A percentile compares a stretch with the other conserved stretches of the same genome.
These are phyloP conservation scores for Diadromus collaris DNA, from an alignment of 2,888 invertebrate genomes.

Conservation along the genomic window DNA sequence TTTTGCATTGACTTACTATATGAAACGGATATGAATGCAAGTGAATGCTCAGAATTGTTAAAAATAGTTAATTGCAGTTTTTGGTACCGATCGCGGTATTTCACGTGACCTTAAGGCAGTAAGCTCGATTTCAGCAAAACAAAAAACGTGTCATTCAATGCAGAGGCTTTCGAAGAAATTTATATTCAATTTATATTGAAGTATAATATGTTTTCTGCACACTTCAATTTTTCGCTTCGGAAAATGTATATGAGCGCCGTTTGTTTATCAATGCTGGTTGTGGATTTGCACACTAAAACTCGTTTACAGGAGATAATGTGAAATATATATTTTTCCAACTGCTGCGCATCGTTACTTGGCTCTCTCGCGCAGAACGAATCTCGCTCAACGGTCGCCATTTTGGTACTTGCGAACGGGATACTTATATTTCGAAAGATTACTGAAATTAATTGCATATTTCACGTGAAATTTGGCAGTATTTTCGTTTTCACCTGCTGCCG, in stretches of 20 bases:
- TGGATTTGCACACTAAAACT: slow-evolving; percentile 11
- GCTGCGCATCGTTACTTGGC: background rate
- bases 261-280: background rate
- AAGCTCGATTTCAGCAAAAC: background rate
- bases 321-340: background rate
- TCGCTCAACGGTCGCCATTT: slow-evolving; percentile 15
- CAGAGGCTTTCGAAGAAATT: background rate
- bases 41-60: background rate
- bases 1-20: background rate
- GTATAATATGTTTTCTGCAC: background rate
- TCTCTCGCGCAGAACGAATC: background rate
- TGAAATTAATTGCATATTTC: background rate
- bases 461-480: background rate
- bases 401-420: background rate
- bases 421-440: background rate
- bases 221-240: background rate
- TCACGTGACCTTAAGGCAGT: background rate
- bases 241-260: background rate
- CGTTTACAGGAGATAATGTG: background rate
- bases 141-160: background rate
- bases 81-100: background rate
- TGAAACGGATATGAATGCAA: too few species aligned
- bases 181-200: background rate
- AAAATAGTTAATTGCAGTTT: background rate
- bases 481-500: background rate